phyloP scores from a whole-genome alignment of 2,888 invertebrate genomes.

The Rutpela maculata region DNA sequence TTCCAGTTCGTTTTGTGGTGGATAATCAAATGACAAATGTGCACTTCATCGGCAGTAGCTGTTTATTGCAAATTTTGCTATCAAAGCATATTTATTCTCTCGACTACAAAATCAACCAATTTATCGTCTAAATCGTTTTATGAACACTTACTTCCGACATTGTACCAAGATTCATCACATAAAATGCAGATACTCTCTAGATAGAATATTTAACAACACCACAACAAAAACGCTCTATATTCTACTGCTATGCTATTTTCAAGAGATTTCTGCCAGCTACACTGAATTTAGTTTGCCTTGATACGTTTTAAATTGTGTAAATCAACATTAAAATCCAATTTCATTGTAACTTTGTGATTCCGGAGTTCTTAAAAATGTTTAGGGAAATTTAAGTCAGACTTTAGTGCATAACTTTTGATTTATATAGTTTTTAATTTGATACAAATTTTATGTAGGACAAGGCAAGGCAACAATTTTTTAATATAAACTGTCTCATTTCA shows the following conservation, averaged over 20 bases:
- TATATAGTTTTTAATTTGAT: background rate
- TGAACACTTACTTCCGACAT: slow-evolving; percentile 35
- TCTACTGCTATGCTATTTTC: background rate
- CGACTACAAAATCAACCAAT: slow-evolving; percentile 24
- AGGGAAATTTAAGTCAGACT: background rate
- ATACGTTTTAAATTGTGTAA: slow-evolving; percentile 31
- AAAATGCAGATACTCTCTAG: slow-evolving; percentile 19
- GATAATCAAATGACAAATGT: background rate
- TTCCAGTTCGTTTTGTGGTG: background rate
- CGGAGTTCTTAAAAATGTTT: slow-evolving; percentile 1
- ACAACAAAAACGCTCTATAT: background rate
- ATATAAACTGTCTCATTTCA: background rate
- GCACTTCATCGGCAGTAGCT: background rate
- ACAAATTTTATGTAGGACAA: background rate
- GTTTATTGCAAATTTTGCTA: slow-evolving; percentile 9
- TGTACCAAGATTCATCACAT: slow-evolving; percentile 32
- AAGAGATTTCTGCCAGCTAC: slow-evolving; percentile 11
- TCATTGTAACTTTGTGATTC: slow-evolving; percentile 9
- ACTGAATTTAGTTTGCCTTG: background rate
- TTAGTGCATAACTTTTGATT: background rate
- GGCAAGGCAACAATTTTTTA: background rate
- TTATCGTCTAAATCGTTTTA: slow-evolving; percentile 28
- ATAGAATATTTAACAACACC: slow-evolving; percentile 27
- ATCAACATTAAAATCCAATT: slow-evolving; percentile 35
- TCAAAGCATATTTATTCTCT: slow-evolving; percentile 14